Evolutionary conservation across 2,113 vertebrate genomes (phyloP), one percentile per base, ranked within the genome.

Genomic region (Caracal caracal): DNA sequence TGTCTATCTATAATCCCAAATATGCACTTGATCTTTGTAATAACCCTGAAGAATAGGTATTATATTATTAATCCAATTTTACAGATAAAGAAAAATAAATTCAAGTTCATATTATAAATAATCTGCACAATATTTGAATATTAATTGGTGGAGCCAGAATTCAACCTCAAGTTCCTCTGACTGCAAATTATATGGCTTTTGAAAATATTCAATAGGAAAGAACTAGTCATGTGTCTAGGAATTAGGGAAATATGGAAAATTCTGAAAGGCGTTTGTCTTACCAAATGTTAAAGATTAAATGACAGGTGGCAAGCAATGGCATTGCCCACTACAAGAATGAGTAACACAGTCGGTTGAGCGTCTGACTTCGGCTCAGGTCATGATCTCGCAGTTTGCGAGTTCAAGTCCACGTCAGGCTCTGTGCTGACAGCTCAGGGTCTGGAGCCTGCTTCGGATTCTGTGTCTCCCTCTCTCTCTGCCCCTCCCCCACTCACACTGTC

Each of bases 71-170:
- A 76, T 75, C 4, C 5, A 88, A 75, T 30, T 65, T 88, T 73
- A 95, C 10, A 93, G 56, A 70, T 68, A 47, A 47, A 75, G 40
- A 75, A 75, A 11, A 80, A 68, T 28, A 88, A 85, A 80, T 37
- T 80, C 10, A 71, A 93, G 7, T 79, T 84, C 61, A 70, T 66
- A 71, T 82, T 70, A 76, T 43, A 92, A 92, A 73, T 47, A 86
- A 70, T 40, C 12, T 76, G 19, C 2, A 56, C 9, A 70, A 51
- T 84, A 84, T 65, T 66, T 93, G 30, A 84, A 59, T 66, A 79
- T 70, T 93, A 66, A 83, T n/a, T 88, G n/a, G 30, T 85, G 2
- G n/a, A 61, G 28, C 68, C 53, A 80, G 53, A 96, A 92, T 68
- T 80, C 35, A 86, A 85, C 33, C 12, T 68, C 9, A 68, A 37